A percentile compares a stretch with the other conserved stretches of the same genome.
phyloP scores from a whole-genome alignment of 1,140 invertebrate genomes.

The Megalopta genalis region DNA sequence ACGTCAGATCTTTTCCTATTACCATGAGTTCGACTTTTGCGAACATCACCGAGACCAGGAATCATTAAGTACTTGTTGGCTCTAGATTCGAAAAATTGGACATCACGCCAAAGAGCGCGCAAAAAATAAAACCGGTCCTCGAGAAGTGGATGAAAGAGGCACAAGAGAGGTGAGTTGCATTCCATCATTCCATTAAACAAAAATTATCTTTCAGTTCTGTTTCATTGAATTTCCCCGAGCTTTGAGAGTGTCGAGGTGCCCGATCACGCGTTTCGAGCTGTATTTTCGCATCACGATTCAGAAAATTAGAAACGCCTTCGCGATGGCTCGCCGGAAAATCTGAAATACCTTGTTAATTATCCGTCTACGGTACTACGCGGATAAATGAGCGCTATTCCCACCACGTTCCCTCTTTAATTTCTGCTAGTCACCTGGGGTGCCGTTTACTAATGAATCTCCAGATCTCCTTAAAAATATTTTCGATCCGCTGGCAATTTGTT shows the following conservation, averaged over 20 bases:
- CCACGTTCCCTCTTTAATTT: too few relatives aligned
- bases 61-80: slow-evolving; percentile 64
- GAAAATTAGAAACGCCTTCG: too few relatives aligned
- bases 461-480: too few relatives aligned
- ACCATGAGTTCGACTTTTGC: slow-evolving; percentile 1
- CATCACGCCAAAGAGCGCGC: slow-evolving; percentile 99
- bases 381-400: too few relatives aligned
- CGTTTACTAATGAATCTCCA: too few relatives aligned
- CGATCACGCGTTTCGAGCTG: too few relatives aligned
- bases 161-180: slow-evolving; percentile 91
- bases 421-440: too few relatives aligned
- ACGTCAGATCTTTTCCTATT: slow-evolving; percentile 22
- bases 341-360: too few relatives aligned
- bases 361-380: too few relatives aligned
- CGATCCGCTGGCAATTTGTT: too few relatives aligned
- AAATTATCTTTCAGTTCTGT: background rate
- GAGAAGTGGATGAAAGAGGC: slow-evolving; percentile 99
- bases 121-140: slow-evolving; percentile 99
- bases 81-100: slow-evolving; percentile 99
- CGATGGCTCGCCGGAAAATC: too few relatives aligned
- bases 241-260: background rate
- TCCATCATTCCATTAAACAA: background rate
- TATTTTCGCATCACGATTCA: too few relatives aligned
- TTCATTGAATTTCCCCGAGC: background rate
- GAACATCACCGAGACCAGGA: background rate